phyloP scores from a whole-genome alignment of 1,140 invertebrate genomes.

The Cardiocondyla obscurior region DNA sequence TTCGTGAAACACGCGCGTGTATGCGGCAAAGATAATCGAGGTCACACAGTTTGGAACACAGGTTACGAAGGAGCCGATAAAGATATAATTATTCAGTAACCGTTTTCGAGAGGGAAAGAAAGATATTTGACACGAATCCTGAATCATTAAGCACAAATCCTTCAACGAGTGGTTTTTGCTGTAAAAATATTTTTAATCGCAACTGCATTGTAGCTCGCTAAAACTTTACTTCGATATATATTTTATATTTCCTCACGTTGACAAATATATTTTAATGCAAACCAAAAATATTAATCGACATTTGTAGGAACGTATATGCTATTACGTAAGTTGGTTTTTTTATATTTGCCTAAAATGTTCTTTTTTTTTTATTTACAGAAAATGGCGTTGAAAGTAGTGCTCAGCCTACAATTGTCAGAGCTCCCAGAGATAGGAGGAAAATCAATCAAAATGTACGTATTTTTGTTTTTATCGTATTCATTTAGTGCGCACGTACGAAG shows the following conservation, averaged over 20 bases:
- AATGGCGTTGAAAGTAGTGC: constrained; percentile 74
- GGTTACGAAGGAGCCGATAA: constrained; percentile 74
- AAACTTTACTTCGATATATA: background rate
- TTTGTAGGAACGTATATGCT: background rate
- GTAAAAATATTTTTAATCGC: background rate
- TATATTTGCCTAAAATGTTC: background rate
- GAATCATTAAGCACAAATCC: background rate
- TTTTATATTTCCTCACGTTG: background rate
- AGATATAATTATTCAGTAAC: constrained; percentile 48
- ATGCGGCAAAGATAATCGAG: constrained; percentile 72
- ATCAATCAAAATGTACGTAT: constrained; percentile 86
- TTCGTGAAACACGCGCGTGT: constrained; percentile 43
- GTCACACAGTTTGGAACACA: constrained; percentile 72
- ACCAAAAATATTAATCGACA: background rate
- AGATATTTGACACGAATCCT: background rate
- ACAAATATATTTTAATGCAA: background rate
- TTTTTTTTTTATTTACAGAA: constrained; percentile 75
- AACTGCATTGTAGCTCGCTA: background rate
- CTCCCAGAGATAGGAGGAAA: constrained; percentile 86
- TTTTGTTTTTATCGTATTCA: background rate
- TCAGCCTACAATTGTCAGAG: constrained; percentile 84
- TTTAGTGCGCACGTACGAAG: background rate
- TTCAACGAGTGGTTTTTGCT: background rate
- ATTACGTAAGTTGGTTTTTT: too few relatives aligned
- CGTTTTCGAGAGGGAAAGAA: background rate